Base-by-base conservation (phyloP, 1,140 invertebrate species). In the Drosophila setifemur region DNA sequence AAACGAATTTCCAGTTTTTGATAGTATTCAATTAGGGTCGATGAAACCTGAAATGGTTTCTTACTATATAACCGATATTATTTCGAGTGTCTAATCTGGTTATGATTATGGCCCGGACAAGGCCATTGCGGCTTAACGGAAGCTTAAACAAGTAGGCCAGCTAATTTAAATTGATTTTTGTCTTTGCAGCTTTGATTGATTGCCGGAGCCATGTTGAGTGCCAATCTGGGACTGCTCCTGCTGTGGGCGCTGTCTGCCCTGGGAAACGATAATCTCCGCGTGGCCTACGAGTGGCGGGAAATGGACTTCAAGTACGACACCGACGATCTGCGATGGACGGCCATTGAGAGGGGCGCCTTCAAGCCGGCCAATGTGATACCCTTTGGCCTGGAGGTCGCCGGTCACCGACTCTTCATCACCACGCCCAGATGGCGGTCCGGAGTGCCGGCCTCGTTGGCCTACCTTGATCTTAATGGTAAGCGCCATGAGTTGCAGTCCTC, bases 391-490 rank as follows among this genome's bases (percentile, higher is more conserved):
- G 95, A 95, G 73, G 92, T 95, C 1, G 92, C 92, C 44, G 92
- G 91, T 16, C 92, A 93, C 29, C 91, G 93, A 28, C 77, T 95
- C 44, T 95, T 95, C 70, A 85, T 95, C 8, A 95, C 94, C 0
- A 92, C 96, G 4, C 95, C 95, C 7, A 91, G 95, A 68, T 96
- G 95, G 95, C 93, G 93, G 71, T 75, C 90, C 18, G 95, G 95
- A 16, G 94, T 96, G 4, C 93, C 94, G 1, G 93, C 95, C 23
- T 94, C 94, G 64, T 91, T 96, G 61, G 94, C 93, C 83, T 95
- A 95, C 78, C 93, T 96, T 57, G 92, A 93, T 75, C 81, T 94
- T 54, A 94, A 93, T 89, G 94, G 94, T 95, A 85, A 91, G 91
- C 90, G 4, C 19, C 33, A 52, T 69, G 45, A 50, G 48, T 50